Evolutionary conservation across 2,888 invertebrate species (phyloP), one percentile per base, ranked within the genome.

Genomic region (Cephus sareptanus): DNA sequence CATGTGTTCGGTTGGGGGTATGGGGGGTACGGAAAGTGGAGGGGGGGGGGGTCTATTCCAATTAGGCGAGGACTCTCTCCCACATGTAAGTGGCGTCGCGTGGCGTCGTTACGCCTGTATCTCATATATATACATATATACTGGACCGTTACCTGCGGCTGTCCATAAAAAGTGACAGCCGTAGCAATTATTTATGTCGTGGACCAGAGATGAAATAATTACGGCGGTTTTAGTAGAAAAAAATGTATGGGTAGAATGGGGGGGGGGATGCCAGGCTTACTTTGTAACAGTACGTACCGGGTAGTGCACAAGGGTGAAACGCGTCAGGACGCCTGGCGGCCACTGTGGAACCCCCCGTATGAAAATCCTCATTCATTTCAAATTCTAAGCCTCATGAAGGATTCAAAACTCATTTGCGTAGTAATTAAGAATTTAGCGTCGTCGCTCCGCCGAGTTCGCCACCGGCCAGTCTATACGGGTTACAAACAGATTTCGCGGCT

Each of bases 391-490:
- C 79, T 83, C 81, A 84, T 84, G 83, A 84, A 82, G 82, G 83
- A 83, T 87, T 85, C 87, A 86, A 86, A 87, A 85, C 85, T 86
- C 84, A 87, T 87, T 87, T 86, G 84, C 85, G 82, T 84, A 84
- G 83, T 85, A 86, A 87, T 87, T 87, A 87, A 85, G 83, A 84
- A 85, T 85, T 84, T 83, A 83, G 79, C 80, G 82, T 76, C 75
- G 56, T 79, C 79, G 76, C 73, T 70, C 56, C 75, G 76, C 75
- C 74, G 77, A 75, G 73, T 77, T 75, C 79, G 78, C 40, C 40
- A 40, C 40, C 15, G 40, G 40, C 15, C 40, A 40, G 40, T 15
- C 40, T 40, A 40, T 15, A 15, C 40, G 4, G 40, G 40, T 15
- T 40, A 40, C 15, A 40, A 40, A 40, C 15, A 40, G 40, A 40